These are phyloP conservation scores for Aplysina aerophoba DNA, from an alignment of 37 sponge, comb jelly and placozoan genomes.

Conservation along the genomic window DNA sequence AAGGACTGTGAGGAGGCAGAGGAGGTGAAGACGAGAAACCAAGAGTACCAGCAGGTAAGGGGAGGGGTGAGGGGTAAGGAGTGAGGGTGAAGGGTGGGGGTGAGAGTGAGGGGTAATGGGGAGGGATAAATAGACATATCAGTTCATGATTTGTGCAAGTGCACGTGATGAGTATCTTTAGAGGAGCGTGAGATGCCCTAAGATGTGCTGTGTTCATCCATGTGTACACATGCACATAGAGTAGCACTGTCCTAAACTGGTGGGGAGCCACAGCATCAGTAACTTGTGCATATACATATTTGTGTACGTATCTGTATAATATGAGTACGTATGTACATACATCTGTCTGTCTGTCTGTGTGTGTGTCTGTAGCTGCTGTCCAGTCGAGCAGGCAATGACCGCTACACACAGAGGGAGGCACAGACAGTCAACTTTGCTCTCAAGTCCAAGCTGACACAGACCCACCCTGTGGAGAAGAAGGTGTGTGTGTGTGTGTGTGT, in stretches of 20 bases:
- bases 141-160: too few relatives aligned
- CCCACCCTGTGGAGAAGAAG: constrained; percentile 54
- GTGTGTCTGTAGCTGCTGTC: constrained; percentile 48
- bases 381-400: constrained; percentile 80
- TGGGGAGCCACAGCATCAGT: too few relatives aligned
- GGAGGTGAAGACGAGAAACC: constrained; percentile 66
- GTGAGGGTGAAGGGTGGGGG: neutral
- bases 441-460: constrained; percentile 89
- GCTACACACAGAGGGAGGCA: constrained; percentile 86
- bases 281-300: too few relatives aligned
- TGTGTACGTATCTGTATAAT: neutral
- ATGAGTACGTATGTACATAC: neutral
- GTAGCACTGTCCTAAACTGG: too few relatives aligned
- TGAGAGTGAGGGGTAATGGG: too few relatives aligned
- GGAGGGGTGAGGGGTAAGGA: neutral
- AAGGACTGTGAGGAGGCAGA: constrained; percentile 80
- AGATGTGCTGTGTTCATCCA: too few relatives aligned
- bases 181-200: too few relatives aligned
- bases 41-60: constrained; percentile 75
- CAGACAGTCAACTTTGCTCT: constrained; percentile 88
- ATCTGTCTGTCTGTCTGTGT: constrained; percentile 1
- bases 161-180: too few relatives aligned
- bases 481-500: constrained; percentile 29
- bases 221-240: too few relatives aligned
- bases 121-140: too few relatives aligned